Evolutionary conservation across 2,797 vertebrate genomes (phyloP).

Genomic region (Coilia nasus): DNA sequence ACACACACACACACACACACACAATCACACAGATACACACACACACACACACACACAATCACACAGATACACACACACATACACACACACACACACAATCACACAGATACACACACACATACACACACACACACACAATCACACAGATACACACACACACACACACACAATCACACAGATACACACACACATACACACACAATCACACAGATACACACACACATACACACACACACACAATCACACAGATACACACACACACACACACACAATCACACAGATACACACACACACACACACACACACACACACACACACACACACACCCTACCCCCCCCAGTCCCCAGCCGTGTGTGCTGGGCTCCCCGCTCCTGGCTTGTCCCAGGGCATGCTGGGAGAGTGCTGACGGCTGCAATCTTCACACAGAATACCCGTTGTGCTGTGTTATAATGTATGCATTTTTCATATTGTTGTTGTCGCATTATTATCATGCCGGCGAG

Average conservation of each 20-base stretch:
- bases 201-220: not conserved
- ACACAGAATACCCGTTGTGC: not conserved
- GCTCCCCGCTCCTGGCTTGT: not conserved
- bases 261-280: not conserved
- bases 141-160: not conserved
- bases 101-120: not conserved
- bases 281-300: not conserved
- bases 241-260: too few relatives aligned
- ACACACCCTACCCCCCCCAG: not conserved
- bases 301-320: not conserved
- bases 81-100: not conserved
- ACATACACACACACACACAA: too few relatives aligned
- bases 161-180: not conserved
- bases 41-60: too few relatives aligned
- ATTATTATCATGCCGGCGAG: slow-evolving; percentile 4
- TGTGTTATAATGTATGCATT: not conserved
- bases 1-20: not conserved
- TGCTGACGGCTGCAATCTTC: not conserved
- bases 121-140: not conserved
- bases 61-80: too few relatives aligned
- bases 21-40: not conserved
- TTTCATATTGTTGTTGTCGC: not conserved
- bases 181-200: not conserved
- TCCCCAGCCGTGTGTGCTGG: not conserved
- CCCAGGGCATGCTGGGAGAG: not conserved